These are phyloP conservation scores for silkworm (Bombyx mori) DNA, from an alignment of 1,140 invertebrate species.

Conservation along the genomic window ASM3026992v2 NC_085112.1:6198001-6198500, in stretches of 20 bases:
- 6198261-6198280: constrained; percentile 44
- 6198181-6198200: constrained; percentile 14
- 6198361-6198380: constrained; percentile 24
- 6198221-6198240: constrained; percentile 54
- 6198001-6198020: constrained; percentile 21
- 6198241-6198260: constrained; percentile 27
- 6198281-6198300: constrained; percentile 58
- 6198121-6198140: constrained; percentile 10
- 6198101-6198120: neutral
- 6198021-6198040: constrained; percentile 26
- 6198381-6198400: constrained; percentile 40
- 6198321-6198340: constrained; percentile 33
- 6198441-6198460: constrained; percentile 3
- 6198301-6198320: constrained; percentile 49
- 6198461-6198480: too few relatives aligned
- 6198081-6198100: constrained; percentile 6
- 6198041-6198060: constrained; percentile 16
- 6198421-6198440: constrained; percentile 16
- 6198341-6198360: constrained; percentile 34
- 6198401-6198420: constrained; percentile 22
- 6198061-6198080: neutral
- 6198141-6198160: constrained; percentile 29
- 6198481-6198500: too few relatives aligned
- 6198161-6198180: constrained; percentile 41
- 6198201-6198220: constrained; percentile 38